Conservation (phyloP, 2,888 invertebrate species). For the Barypeithes pellucidus region DNA sequence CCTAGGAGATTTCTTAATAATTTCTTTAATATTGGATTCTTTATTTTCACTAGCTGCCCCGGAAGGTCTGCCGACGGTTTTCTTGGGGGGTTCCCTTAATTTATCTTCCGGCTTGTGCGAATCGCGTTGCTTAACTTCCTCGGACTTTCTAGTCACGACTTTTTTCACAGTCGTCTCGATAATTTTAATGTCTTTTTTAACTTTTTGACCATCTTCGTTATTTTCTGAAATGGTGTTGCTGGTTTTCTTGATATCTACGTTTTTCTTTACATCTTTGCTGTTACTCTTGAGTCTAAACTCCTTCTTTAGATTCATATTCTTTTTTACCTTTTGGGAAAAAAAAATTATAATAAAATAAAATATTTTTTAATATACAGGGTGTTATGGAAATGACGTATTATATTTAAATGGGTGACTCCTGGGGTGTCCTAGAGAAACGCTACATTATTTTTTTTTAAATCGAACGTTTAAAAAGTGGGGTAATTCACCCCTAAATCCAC, state of each 20-base stretch:
- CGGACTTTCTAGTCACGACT: slow-evolving; percentile 44
- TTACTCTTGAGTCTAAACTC: slow-evolving; percentile 44
- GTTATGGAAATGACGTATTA: too few species aligned
- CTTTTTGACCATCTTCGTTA: slow-evolving; percentile 39
- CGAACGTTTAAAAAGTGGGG: too few species aligned
- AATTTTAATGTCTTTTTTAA: slow-evolving; percentile 40
- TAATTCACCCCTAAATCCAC: too few species aligned
- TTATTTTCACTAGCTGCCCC: neutral
- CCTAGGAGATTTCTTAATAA: slow-evolving; percentile 14
- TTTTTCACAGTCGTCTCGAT: slow-evolving; percentile 48
- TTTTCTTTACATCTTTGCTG: slow-evolving; percentile 51
- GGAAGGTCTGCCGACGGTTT: neutral
- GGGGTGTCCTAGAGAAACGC: too few species aligned
- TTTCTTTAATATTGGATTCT: slow-evolving; percentile 8
- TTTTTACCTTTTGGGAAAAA: slow-evolving; percentile 35
- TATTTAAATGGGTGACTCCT: too few species aligned
- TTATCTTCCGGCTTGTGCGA: slow-evolving; percentile 17
- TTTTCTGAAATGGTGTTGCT: slow-evolving; percentile 42
- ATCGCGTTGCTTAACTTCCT: slow-evolving; percentile 30
- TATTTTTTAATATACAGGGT: too few species aligned
- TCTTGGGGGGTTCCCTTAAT: slow-evolving; percentile 29
- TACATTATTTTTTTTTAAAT: too few species aligned
- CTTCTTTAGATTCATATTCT: slow-evolving; percentile 49
- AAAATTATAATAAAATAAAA: slow-evolving; percentile 4
- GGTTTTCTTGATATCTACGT: slow-evolving; percentile 46